These are phyloP conservation scores for Cryptophagus acutangulus DNA, from an alignment of 2,888 invertebrate species.

Conservation along the genomic window DNA sequence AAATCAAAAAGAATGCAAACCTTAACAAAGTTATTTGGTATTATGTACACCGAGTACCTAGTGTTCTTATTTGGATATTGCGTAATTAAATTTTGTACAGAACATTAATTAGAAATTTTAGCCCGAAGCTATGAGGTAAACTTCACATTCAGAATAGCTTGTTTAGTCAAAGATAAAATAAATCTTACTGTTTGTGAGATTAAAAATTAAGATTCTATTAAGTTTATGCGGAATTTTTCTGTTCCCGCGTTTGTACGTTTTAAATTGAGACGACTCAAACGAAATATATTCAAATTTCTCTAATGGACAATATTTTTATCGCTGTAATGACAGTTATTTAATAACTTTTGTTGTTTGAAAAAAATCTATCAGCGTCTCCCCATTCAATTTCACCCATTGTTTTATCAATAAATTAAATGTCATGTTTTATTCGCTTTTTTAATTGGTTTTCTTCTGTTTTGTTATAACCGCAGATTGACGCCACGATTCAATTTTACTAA, in stretches of 20 bases:
- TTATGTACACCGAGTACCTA: constrained; percentile 9
- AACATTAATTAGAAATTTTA: constrained; percentile 39
- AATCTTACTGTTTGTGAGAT: constrained; percentile 32
- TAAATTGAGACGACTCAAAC: constrained; percentile 16
- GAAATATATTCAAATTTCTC: too few relatives aligned
- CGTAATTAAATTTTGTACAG: constrained; percentile 39
- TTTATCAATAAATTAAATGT: constrained; percentile 38
- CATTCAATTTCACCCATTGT: constrained; percentile 23
- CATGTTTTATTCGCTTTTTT: constrained; percentile 24
- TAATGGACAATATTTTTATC: too few relatives aligned
- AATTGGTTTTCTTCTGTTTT: constrained; percentile 10
- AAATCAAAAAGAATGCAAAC: constrained; percentile 12
- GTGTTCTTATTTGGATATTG: constrained; percentile 30
- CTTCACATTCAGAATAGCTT: constrained; percentile 33
- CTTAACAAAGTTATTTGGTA: constrained; percentile 24
- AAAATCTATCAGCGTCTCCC: constrained; percentile 20
- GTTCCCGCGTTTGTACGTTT: constrained; percentile 11
- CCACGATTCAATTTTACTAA: too few relatives aligned
- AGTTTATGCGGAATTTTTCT: constrained; percentile 34
- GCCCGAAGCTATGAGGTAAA: constrained; percentile 38
- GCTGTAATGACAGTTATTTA: constrained; percentile 30
- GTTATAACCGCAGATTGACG: too few relatives aligned
- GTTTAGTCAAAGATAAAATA: constrained; percentile 35
- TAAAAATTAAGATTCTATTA: constrained; percentile 38
- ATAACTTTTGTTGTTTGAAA: constrained; percentile 22